These are phyloP conservation scores for Metallyticus violacea DNA, from an alignment of 2,888 invertebrate species.

Conservation along the genomic window DNA sequence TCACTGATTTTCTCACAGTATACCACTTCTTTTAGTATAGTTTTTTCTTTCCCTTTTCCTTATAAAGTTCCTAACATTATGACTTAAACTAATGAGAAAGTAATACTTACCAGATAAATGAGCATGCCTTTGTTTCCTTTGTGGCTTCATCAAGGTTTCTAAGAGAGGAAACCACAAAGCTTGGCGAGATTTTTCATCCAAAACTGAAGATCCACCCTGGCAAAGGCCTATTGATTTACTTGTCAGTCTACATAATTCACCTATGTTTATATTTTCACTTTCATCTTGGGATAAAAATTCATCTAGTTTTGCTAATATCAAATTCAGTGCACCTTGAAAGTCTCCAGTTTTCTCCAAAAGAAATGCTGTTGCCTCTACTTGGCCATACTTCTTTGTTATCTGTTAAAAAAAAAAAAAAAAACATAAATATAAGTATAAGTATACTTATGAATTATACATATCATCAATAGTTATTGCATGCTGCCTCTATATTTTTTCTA, in stretches of 20 bases:
- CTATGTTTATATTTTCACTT: not conserved
- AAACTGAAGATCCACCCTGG: constrained; percentile 49
- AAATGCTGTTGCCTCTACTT: constrained; percentile 66
- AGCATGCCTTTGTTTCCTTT: not conserved
- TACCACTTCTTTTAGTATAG: too few species aligned
- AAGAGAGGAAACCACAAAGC: constrained; percentile 30
- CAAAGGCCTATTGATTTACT: constrained; percentile 46
- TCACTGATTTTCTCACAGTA: too few species aligned
- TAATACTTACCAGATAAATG: not conserved
- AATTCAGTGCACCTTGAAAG: constrained; percentile 65
- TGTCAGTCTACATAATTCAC: not conserved
- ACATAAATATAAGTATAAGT: constrained; percentile 16
- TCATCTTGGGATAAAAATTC: constrained; percentile 6
- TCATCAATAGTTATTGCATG: too few species aligned
- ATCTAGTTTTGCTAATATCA: constrained; percentile 39
- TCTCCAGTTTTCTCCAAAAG: constrained; percentile 74
- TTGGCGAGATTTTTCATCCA: constrained; percentile 39
- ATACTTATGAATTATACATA: too few species aligned
- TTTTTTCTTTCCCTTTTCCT: too few species aligned
- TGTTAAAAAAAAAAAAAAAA: constrained; percentile 3
- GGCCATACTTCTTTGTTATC: constrained; percentile 46
- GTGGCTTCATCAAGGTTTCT: constrained; percentile 26
- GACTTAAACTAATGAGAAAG: too few species aligned
- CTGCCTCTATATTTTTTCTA: too few species aligned
- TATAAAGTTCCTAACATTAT: too few species aligned